Base-by-base conservation (phyloP, 1,140 invertebrate genomes). In the Hirudo medicinalis region DNA sequence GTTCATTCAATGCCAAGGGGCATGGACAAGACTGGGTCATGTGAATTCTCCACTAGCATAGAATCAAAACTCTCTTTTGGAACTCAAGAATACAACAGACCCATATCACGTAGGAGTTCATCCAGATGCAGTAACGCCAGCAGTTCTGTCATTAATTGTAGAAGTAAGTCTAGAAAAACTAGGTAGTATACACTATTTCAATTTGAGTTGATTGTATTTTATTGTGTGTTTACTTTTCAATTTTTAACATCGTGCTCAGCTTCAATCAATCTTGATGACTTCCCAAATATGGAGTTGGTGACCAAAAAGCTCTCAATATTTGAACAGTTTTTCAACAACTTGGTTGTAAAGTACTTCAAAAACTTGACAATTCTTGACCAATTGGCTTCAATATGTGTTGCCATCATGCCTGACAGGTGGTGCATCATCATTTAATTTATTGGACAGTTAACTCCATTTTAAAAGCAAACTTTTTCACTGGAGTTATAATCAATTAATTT, bases 121-220 rank as follows among this genome's bases (percentile, higher is more conserved):
- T 63, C 57, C 8, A 63, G 57, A 63, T 63, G 22, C 29, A 63
- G 57, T 63, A 63, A 63, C 17, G 20, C 57, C 29, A 63, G 57
- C 57, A 63, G 57, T n/a, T 19, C 11, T 63, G 57, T 63, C 19
- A n/a, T n/a, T 63, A 63, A 63, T 63, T 63, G 57, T n/a, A 32
- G 29, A 25, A 63, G 22, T 63, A 25, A 22, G 29, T 25, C 17
- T 63, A 22, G 11, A 25, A 63, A 32, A 15, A 5, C 29, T 63
- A 63, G 2, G 2, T n/a, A 57, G 11, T 63, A 25, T 22, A n/a
- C 20, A 6, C 29, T 22, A n/a, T 11, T 6, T 63, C 29, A 32
- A 57, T 57, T 57, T 5, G 25, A n/a, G 20, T 20, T n/a, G 2
- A 57, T 2, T n/a, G 22, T 11, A 63, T 25, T 63, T 13, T 22